Conservation (phyloP, 2,113 vertebrate species). For the Calypte anna region DNA sequence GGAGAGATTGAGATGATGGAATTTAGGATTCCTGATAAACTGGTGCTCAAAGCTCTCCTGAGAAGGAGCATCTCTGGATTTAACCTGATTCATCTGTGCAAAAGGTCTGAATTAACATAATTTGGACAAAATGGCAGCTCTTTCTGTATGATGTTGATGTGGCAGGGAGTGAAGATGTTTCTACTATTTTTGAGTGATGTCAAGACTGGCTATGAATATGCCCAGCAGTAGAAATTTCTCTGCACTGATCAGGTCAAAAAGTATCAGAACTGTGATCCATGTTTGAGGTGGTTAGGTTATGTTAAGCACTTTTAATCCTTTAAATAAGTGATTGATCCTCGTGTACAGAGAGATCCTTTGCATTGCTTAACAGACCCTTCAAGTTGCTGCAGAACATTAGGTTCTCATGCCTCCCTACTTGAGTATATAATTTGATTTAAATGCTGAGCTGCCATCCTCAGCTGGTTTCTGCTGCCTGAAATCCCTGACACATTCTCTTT, state of each 20-base stretch:
- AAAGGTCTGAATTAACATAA: background rate
- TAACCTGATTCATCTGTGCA: background rate
- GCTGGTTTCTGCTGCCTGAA: background rate
- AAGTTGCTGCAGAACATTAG: background rate
- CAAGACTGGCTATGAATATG: background rate
- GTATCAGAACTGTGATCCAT: background rate
- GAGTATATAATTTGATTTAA: background rate
- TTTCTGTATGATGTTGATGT: background rate
- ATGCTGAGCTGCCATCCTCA: background rate
- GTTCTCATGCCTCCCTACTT: background rate
- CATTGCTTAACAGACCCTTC: background rate
- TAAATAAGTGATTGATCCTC: background rate
- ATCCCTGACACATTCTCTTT: background rate
- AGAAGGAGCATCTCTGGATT: background rate
- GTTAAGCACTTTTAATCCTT: background rate
- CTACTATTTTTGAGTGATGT: background rate
- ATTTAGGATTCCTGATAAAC: background rate
- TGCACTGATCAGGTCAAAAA: background rate
- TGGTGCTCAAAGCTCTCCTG: background rate
- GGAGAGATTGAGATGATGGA: background rate
- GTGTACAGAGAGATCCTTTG: background rate
- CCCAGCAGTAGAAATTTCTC: background rate
- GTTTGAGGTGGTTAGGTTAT: accelerated
- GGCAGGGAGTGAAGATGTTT: background rate
- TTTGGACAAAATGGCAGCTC: background rate